Evolutionary conservation across 2,113 vertebrate genomes (phyloP).

Genomic region (Scatophagus argus): DNA sequence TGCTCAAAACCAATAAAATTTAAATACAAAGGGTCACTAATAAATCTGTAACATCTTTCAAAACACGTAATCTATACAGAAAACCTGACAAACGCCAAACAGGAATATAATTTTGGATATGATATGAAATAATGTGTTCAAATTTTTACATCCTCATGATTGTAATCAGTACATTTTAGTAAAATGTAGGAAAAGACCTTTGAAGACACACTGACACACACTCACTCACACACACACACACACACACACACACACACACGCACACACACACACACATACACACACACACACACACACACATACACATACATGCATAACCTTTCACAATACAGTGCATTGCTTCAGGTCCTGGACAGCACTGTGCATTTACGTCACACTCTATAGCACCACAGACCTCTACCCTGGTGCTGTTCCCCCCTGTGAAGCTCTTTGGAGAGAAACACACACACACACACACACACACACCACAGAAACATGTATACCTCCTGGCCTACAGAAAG

Average conservation of each 20-base stretch:
- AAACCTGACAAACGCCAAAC: not conserved
- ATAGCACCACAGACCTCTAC: slow-evolving; percentile 31
- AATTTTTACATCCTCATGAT: slow-evolving; percentile 14
- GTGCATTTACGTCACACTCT: slow-evolving; percentile 54
- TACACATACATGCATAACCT: slow-evolving; percentile 44
- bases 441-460: slow-evolving; percentile 34
- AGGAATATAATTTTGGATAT: not conserved
- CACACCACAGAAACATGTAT: not conserved
- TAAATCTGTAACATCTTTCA: not conserved
- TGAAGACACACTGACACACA: slow-evolving; percentile 18
- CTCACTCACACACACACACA: slow-evolving; percentile 10
- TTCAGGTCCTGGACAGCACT: slow-evolving; percentile 49
- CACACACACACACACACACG: slow-evolving; percentile 1
- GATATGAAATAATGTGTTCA: not conserved
- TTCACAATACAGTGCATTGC: slow-evolving; percentile 53
- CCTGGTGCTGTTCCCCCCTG: slow-evolving; percentile 25
- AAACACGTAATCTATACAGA: too few species aligned
- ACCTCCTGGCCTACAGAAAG: slow-evolving; percentile 5
- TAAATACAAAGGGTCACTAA: not conserved
- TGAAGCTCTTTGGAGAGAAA: slow-evolving; percentile 27
- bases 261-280: slow-evolving; percentile 7
- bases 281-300: slow-evolving; percentile 6
- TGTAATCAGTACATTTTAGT: slow-evolving; percentile 13
- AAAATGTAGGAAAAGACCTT: slow-evolving; percentile 46
- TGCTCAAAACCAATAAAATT: not conserved